A percentile compares a stretch with the other conserved stretches of the same genome.
Conservation (phyloP, 1,140 invertebrate genomes). For the Leptopilina clavipes region DNA sequence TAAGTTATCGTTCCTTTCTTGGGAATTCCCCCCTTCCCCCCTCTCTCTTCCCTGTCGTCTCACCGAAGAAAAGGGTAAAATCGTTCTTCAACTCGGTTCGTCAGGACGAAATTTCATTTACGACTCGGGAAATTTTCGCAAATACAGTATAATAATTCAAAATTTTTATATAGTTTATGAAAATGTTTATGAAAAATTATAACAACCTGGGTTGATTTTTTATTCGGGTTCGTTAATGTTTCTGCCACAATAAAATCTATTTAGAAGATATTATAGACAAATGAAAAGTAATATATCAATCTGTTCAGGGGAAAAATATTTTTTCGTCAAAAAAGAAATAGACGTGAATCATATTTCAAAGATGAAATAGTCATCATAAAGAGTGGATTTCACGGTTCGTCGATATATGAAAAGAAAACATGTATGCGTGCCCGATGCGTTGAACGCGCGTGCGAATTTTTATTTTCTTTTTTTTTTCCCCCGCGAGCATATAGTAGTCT, state of each 20-base stretch:
- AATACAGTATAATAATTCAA: background rate
- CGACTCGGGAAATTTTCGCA: background rate
- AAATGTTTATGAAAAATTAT: no score
- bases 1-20: conserved; percentile 19
- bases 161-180: no score
- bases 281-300: no score
- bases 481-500: background rate
- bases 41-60: background rate
- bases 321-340: no score
- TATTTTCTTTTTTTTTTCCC: conserved; percentile 56
- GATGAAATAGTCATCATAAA: background rate
- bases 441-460: conserved; percentile 44
- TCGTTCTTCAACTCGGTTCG: background rate
- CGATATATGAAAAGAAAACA: background rate
- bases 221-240: no score
- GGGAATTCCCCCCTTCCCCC: background rate
- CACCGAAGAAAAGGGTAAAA: conserved; percentile 12
- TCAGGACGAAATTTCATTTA: background rate
- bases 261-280: no score
- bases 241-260: no score
- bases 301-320: no score
- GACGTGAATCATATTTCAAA: no score
- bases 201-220: no score
- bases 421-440: background rate
- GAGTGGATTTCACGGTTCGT: background rate